Base-by-base conservation (phyloP, 1,140 invertebrate genomes). In the Theocolax elegans region DNA sequence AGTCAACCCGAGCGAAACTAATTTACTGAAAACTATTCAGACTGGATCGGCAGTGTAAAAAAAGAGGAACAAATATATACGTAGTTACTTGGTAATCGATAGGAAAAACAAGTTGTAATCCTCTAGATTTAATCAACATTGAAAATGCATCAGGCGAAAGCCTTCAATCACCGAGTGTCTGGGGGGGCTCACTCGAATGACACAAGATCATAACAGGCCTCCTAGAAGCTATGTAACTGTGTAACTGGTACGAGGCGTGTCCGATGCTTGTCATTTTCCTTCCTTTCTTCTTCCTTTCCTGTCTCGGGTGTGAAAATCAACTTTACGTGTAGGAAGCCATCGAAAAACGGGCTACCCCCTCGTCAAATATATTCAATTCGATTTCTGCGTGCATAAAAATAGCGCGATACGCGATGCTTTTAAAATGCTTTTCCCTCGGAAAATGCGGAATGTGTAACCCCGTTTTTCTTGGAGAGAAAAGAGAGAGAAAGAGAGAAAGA, bases 11-110 rank as follows among this genome's bases (percentile, higher is more conserved):
- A 21, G 62, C 10, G 62, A 17, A 38, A 51, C 48, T 64, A 64
- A 64, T 64, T 63, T 49, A 63, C 58, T 48, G 44, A 63, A 49
- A 58, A 58, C 54, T 58, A 17, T 46, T 58, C 21, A 38, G 49
- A 35, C 25, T 19, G 49, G 29, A 38, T 9, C 17, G 0, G 19
- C 29, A 38, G 38, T 27, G 4, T 46, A 46, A 4, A 4, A 19
- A 4, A 4, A 46, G 15, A 15, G 44, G 44, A 35, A 10, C 31
- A 6, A 35, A 10, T 35, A 35, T 35, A 35, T 35, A 35, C 4
- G 31, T 35, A 6, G 31, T 6, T 35, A 35, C 4, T 3, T 15
- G 10, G 19, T 2, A 35, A 40, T 58, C 15, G 54, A 58, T 38
- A 40, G n/a, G 1, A 15, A 59, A 12, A 19, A 35, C 31, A 51